A percentile compares a stretch with the other conserved stretches of the same genome.
These are phyloP conservation scores for Vireo altiloquus DNA, from an alignment of 2,113 vertebrate species.

Conservation along the genomic window DNA sequence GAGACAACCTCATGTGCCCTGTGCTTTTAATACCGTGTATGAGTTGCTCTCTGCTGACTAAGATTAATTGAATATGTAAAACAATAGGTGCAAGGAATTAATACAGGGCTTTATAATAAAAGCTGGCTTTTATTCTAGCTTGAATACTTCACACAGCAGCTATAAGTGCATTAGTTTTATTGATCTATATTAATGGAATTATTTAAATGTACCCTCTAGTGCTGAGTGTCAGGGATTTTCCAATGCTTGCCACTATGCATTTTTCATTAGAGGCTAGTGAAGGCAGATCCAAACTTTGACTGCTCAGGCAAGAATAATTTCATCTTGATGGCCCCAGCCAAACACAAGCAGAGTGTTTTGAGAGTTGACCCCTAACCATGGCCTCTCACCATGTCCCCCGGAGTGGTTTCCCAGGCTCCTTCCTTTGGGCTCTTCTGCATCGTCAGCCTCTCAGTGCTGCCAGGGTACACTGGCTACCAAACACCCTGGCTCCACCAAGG, in stretches of 20 bases:
- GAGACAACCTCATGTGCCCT: conserved; percentile 1
- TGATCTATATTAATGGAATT: conserved; percentile 80
- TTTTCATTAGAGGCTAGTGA: conserved; percentile 75
- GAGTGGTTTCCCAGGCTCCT: background rate
- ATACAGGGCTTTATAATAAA: conserved; percentile 67
- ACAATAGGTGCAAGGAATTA: conserved; percentile 72
- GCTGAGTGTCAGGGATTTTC: conserved; percentile 73
- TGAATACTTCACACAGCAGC: conserved; percentile 67
- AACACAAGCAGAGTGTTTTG: conserved; percentile 10
- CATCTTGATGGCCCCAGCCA: conserved; percentile 60
- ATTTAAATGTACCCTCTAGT: conserved; percentile 79
- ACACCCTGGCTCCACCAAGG: background rate
- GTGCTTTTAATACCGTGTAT: conserved; percentile 42
- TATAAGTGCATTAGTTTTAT: conserved; percentile 79
- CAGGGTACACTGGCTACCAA: background rate
- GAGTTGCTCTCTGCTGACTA: conserved; percentile 51
- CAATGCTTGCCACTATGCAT: conserved; percentile 71
- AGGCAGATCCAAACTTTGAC: conserved; percentile 72
- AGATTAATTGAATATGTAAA: conserved; percentile 79
- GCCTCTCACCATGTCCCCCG: background rate
- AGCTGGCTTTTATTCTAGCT: conserved; percentile 70
- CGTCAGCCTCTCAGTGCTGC: background rate
- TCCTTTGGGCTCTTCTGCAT: background rate
- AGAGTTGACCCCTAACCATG: conserved; percentile 21
- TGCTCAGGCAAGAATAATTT: conserved; percentile 74